phyloP scores from a whole-genome alignment of 2,888 invertebrate species.

The Ormyrus nitidulus region DNA sequence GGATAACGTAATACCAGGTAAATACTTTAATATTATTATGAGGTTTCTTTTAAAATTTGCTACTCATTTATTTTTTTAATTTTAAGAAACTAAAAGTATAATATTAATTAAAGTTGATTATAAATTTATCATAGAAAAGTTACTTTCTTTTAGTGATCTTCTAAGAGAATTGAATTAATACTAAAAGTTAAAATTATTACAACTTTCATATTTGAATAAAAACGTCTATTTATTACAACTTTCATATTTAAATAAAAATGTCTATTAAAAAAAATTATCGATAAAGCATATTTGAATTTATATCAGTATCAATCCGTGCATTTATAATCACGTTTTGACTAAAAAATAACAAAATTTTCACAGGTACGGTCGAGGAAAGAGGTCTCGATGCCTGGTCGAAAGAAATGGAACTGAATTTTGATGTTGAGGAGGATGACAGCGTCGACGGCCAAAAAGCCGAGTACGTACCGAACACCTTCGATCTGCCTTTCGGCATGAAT shows the following conservation, averaged over 20 bases:
- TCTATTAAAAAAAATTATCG: background rate
- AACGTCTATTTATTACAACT: too few species aligned
- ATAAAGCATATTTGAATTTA: background rate
- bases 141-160: too few species aligned
- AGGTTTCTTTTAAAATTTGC: background rate
- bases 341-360: background rate
- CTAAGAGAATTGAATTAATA: too few species aligned
- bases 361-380: conserved; percentile 85
- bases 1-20: conserved; percentile 87
- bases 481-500: conserved; percentile 84
- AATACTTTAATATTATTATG: background rate
- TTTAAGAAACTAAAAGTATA: too few species aligned
- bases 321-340: background rate
- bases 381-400: conserved; percentile 86
- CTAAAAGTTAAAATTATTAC: too few species aligned
- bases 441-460: conserved; percentile 66
- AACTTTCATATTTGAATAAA: too few species aligned
- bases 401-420: conserved; percentile 79
- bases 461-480: conserved; percentile 79
- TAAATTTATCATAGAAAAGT: too few species aligned
- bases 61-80: background rate
- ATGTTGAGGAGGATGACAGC: conserved; percentile 69
- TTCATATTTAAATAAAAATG: too few species aligned
- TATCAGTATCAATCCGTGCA: background rate
- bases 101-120: too few species aligned